Conservation (phyloP, 2,888 invertebrate genomes). For the Melanotus villosus region DNA sequence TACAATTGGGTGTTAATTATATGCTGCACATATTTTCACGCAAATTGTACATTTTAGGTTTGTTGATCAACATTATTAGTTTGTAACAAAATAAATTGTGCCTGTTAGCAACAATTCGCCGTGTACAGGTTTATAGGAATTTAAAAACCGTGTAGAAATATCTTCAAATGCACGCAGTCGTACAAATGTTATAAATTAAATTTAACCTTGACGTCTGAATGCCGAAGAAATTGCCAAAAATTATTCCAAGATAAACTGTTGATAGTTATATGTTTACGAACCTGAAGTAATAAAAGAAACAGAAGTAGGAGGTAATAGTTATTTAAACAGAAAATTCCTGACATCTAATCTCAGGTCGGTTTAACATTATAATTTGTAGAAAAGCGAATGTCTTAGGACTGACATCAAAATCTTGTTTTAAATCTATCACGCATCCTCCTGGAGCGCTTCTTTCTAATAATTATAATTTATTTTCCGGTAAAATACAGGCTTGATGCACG, state of each 20-base stretch:
- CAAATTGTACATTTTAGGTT: not conserved
- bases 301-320: constrained; percentile 6
- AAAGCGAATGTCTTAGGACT: constrained; percentile 18
- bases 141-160: no score
- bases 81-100: no score
- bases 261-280: not conserved
- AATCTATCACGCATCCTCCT: constrained; percentile 41
- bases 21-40: not conserved
- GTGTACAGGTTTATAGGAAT: no score
- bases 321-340: constrained; percentile 22
- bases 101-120: no score
- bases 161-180: no score
- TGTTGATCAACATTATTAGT: not conserved
- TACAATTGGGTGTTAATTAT: constrained; percentile 7
- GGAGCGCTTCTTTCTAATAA: constrained; percentile 31
- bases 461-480: constrained; percentile 34
- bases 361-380: constrained; percentile 30
- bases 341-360: constrained; percentile 4
- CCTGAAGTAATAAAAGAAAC: not conserved
- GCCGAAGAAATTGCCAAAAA: no score
- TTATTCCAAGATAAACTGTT: not conserved
- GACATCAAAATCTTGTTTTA: constrained; percentile 37
- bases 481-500: constrained; percentile 31
- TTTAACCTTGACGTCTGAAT: no score
- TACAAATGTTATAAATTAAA: no score